phyloP scores from a whole-genome alignment of 2,888 invertebrate species.

The Odontocolon sp. region DNA sequence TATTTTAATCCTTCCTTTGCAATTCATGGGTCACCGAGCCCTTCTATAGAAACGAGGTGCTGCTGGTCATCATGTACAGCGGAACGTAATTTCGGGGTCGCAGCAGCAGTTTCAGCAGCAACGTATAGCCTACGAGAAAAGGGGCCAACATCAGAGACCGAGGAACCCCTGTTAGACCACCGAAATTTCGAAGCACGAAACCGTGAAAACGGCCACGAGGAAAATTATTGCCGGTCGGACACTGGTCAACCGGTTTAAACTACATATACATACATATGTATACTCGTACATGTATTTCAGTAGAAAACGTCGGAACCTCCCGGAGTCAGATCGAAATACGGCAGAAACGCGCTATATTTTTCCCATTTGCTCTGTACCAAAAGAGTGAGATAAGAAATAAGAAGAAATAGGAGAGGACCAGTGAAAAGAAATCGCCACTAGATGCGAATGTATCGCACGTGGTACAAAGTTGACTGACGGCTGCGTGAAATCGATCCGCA shows the following conservation, averaged over 20 bases:
- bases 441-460: not conserved
- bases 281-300: too few species aligned
- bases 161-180: not conserved
- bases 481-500: constrained; percentile 21
- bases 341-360: too few species aligned
- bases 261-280: not conserved
- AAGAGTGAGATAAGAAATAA: constrained; percentile 11
- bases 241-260: constrained; percentile 4
- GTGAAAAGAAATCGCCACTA: not conserved
- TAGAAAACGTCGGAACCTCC: too few species aligned
- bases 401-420: not conserved
- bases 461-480: constrained; percentile 17
- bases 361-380: too few species aligned
- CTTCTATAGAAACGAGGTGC: constrained; percentile 12
- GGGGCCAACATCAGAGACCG: not conserved
- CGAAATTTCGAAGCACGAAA: constrained; percentile 8
- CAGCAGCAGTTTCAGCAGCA: not conserved
- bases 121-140: not conserved
- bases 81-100: constrained; percentile 8
- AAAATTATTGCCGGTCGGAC: constrained; percentile 5
- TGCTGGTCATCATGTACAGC: not conserved
- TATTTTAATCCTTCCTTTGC: constrained; percentile 12
- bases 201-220: constrained; percentile 9
- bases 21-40: constrained; percentile 20
- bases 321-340: too few species aligned